These are phyloP conservation scores for Drosophila ogumai DNA, from an alignment of 1,140 invertebrate genomes.

Conservation along the genomic window DNA sequence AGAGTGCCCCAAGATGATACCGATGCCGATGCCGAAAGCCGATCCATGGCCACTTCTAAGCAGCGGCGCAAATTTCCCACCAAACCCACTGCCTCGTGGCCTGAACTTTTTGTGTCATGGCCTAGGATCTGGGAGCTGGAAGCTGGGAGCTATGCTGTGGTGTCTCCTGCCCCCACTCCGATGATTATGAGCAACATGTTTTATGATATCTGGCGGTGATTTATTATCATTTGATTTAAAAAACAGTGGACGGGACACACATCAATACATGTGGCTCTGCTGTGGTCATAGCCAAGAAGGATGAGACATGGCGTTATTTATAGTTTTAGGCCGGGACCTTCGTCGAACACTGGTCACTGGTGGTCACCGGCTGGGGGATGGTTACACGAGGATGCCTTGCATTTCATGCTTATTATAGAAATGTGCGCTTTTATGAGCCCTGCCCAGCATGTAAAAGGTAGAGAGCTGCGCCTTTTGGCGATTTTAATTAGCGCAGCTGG, in stretches of 20 bases:
- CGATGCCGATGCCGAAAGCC: slow-evolving; percentile 37
- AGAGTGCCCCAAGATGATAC: slow-evolving; percentile 31
- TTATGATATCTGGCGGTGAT: slow-evolving; percentile 85
- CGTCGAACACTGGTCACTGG: slow-evolving; percentile 3
- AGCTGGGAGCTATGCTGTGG: not conserved
- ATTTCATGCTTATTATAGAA: slow-evolving; percentile 81
- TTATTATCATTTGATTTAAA: slow-evolving; percentile 85
- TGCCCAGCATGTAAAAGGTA: slow-evolving; percentile 58
- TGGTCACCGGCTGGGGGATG: slow-evolving; percentile 11
- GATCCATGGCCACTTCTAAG: slow-evolving; percentile 62
- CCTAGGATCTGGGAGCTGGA: slow-evolving; percentile 20
- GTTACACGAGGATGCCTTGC: slow-evolving; percentile 12
- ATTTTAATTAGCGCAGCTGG: slow-evolving; percentile 71
- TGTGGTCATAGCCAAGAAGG: slow-evolving; percentile 29
- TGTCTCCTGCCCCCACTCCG: slow-evolving; percentile 1
- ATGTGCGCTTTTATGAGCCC: slow-evolving; percentile 76
- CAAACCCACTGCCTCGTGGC: slow-evolving; percentile 44
- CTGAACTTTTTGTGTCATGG: slow-evolving; percentile 65
- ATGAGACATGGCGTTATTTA: slow-evolving; percentile 73
- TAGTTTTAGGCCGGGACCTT: slow-evolving; percentile 64
- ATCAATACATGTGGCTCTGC: slow-evolving; percentile 66
- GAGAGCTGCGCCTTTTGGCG: slow-evolving; percentile 52
- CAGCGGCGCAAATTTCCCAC: slow-evolving; percentile 73
- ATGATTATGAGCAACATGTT: slow-evolving; percentile 82
- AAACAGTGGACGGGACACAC: slow-evolving; percentile 83